Evolutionary conservation across 2,113 vertebrate genomes (phyloP), one percentile per base, ranked within the genome.

Genomic region (Corapipo altera): DNA sequence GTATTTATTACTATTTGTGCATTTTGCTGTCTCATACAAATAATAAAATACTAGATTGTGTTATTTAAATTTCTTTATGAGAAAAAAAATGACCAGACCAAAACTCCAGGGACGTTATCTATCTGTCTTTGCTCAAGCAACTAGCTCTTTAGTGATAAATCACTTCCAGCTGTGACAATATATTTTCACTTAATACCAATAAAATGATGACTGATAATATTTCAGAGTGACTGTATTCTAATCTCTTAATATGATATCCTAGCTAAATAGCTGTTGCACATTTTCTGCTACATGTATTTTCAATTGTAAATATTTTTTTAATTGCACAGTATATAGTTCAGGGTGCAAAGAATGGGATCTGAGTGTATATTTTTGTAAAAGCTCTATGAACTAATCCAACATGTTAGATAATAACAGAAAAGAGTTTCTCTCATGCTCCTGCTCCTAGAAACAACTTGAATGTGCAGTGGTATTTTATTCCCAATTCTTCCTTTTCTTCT

Each of bases 111-210:
- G 55, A 72, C 80, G 30, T 81, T 73, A 77, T 48, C 12, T 88
- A 74, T 66, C 76, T 88, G 48, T 90, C 62, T 89, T 88, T 72
- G 44, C 64, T 91, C 26, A 93, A 94, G 88, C 43, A 92, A 39
- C 48, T 87, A 89, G 26, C 22, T 95, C n/a, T 41, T 74, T 72
- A 87, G 79, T 43, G 95, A 91, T 92, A 87, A 89, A 93, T 93
- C 69, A 85, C 44, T 65, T 83, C 62, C 4, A 93, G 70, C 33
- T 66, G 52, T 88, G 58, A 71, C 54, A 51, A 57, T 74, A 30
- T 75, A 54, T 94, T 94, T 96, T 90, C 67, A 72, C 46, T 77
- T 46, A 95, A 59, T 77, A 82, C 91, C 55, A 67, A 65, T 26
- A 41, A 35, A 69, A 88, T 54, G 41, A 77, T 80, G 41, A 69